A percentile compares a stretch with the other conserved stretches of the same genome.
These are phyloP conservation scores for Stenurella melanura DNA, from an alignment of 2,888 invertebrate genomes.

Conservation along the genomic window DNA sequence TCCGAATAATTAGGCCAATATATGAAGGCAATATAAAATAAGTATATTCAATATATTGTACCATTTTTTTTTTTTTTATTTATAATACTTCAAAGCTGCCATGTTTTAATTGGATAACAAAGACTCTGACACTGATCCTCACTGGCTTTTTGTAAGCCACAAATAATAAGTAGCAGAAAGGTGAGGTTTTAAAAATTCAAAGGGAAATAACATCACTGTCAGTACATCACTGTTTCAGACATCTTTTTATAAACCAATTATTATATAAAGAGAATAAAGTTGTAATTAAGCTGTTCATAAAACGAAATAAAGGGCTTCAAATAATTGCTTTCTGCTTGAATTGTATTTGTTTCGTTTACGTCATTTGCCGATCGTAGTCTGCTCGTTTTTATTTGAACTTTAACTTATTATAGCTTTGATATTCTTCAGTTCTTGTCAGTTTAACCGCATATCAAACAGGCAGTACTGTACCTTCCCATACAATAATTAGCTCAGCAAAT, in stretches of 20 bases:
- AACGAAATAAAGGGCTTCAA: neutral
- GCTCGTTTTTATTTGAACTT: neutral
- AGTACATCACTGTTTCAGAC: neutral
- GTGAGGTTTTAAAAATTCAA: neutral
- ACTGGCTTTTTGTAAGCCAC: too few species aligned
- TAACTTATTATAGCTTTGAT: neutral
- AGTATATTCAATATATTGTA: too few species aligned
- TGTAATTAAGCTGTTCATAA: slow-evolving; percentile 2
- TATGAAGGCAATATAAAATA: too few species aligned
- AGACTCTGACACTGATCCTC: too few species aligned
- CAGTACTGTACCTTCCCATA: neutral
- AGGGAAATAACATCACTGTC: neutral
- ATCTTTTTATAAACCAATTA: neutral
- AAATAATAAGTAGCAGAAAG: too few species aligned
- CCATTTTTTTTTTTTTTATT: too few species aligned
- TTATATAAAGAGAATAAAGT: slow-evolving; percentile 1
- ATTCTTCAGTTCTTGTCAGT: neutral
- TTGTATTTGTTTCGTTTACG: neutral
- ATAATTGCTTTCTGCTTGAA: neutral
- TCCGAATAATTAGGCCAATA: too few species aligned
- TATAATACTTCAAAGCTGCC: too few species aligned
- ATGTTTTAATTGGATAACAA: too few species aligned
- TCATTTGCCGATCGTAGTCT: neutral
- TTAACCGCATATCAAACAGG: neutral
- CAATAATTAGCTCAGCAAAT: slow-evolving; percentile 1